Conservation (phyloP, 2,797 vertebrate genomes). For the Enteromius treurensis region DNA sequence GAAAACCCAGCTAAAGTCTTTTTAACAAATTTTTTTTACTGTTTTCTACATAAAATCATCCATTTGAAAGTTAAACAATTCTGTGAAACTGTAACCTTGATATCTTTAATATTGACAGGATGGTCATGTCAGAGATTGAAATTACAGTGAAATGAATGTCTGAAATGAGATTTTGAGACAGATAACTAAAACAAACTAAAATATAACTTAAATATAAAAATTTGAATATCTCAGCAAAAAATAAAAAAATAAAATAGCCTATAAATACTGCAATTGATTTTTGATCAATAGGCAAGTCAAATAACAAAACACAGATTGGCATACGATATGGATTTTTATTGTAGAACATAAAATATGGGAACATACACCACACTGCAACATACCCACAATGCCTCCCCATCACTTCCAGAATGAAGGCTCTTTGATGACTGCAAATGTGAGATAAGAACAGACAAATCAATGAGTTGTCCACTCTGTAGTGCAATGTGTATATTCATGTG, state of each 20-base stretch:
- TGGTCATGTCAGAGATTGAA: too few species aligned
- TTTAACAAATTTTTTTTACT: too few species aligned
- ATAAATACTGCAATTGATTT: background rate
- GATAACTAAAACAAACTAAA: background rate
- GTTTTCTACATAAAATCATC: too few species aligned
- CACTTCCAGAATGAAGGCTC: slow-evolving; percentile 95
- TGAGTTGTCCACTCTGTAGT: slow-evolving; percentile 14
- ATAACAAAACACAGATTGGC: background rate
- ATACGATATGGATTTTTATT: background rate
- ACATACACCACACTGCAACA: slow-evolving; percentile 51
- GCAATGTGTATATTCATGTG: background rate
- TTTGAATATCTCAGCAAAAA: background rate
- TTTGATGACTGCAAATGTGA: slow-evolving; percentile 86
- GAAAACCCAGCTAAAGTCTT: too few species aligned
- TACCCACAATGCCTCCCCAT: slow-evolving; percentile 98
- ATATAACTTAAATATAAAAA: background rate
- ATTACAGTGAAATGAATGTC: too few species aligned
- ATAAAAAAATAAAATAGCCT: background rate
- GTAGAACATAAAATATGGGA: background rate
- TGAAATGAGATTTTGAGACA: too few species aligned
- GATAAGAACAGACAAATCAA: slow-evolving; percentile 11
- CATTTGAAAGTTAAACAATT: too few species aligned
- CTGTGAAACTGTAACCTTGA: too few species aligned
- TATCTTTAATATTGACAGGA: too few species aligned
- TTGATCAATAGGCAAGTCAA: background rate